Evolutionary conservation across 2,797 vertebrate species (phyloP).

Genomic region (Okamejei kenojei): DNA sequence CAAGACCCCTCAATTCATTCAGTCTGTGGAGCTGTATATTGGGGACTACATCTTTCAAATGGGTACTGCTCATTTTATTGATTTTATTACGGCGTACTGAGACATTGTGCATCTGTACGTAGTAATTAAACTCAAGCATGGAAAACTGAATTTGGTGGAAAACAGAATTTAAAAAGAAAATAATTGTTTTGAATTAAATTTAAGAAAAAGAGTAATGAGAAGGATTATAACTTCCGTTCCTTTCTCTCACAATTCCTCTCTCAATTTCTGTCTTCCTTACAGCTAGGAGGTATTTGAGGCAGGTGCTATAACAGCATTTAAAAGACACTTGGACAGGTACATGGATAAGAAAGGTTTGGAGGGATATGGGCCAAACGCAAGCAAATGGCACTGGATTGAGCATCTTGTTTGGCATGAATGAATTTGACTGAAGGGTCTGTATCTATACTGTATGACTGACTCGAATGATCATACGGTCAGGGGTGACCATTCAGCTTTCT

Average conservation of each 20-base stretch:
- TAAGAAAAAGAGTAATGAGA: neutral
- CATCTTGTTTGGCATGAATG: too few species aligned
- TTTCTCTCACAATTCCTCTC: neutral
- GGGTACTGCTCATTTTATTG: conserved; percentile 9
- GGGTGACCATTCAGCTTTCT: neutral
- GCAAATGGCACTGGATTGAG: too few species aligned
- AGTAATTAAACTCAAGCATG: conserved; percentile 9
- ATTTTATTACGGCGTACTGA: neutral
- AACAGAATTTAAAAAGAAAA: neutral
- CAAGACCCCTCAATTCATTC: conserved; percentile 6
- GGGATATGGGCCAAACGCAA: too few species aligned
- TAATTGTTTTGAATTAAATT: neutral
- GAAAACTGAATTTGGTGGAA: neutral
- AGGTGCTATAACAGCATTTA: too few species aligned
- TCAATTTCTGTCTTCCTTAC: neutral
- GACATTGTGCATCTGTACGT: neutral
- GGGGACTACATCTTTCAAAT: neutral
- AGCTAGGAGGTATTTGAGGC: too few species aligned
- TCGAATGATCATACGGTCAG: neutral
- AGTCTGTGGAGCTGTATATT: neutral
- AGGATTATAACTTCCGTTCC: neutral
- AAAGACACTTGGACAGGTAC: too few species aligned
- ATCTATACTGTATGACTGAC: too few species aligned
- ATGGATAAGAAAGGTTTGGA: too few species aligned
- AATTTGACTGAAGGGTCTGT: too few species aligned